Percentiles rank a stretch among this genome's conserved stretches.
phyloP scores from a whole-genome alignment of 1,140 invertebrate genomes.

The Heliconius eleuchia region DNA sequence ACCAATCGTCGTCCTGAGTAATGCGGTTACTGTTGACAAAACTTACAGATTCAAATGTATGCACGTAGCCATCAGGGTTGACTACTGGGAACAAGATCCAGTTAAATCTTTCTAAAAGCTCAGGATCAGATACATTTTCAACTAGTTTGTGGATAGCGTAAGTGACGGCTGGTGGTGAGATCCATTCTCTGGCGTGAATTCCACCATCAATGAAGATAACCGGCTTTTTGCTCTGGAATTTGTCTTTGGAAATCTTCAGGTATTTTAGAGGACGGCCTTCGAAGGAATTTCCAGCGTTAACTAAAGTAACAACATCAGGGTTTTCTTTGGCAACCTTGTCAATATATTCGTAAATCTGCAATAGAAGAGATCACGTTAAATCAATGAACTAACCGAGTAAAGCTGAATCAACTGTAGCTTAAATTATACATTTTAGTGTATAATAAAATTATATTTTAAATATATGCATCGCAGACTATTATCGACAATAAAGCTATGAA shows the following conservation, averaged over 20 bases:
- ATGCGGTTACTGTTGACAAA: too few relatives aligned
- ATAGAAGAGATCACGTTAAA: constrained; percentile 5
- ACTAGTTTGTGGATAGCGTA: constrained; percentile 79
- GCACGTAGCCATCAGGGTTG: constrained; percentile 82
- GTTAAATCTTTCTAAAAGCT: constrained; percentile 68
- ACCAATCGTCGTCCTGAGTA: too few relatives aligned
- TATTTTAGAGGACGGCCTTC: constrained; percentile 79
- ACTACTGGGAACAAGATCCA: constrained; percentile 77
- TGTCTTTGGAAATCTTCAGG: constrained; percentile 79
- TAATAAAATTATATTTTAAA: too few relatives aligned
- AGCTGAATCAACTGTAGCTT: too few relatives aligned
- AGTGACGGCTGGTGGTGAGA: constrained; percentile 77
- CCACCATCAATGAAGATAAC: constrained; percentile 52
- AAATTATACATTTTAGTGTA: too few relatives aligned
- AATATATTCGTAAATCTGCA: constrained; percentile 78
- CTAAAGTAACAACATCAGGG: constrained; percentile 68
- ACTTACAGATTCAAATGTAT: constrained; percentile 44
- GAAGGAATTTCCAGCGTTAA: constrained; percentile 73
- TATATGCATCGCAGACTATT: too few relatives aligned
- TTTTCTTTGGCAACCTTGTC: constrained; percentile 71
- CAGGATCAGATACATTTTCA: constrained; percentile 70
- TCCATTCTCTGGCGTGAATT: constrained; percentile 84
- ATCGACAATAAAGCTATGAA: too few relatives aligned
- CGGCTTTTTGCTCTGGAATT: constrained; percentile 75
- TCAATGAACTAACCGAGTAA: background rate